Evolutionary conservation across 2,797 vertebrate genomes (phyloP), one percentile per base, ranked within the genome.

Genomic region (Dicrostonyx torquatus): DNA sequence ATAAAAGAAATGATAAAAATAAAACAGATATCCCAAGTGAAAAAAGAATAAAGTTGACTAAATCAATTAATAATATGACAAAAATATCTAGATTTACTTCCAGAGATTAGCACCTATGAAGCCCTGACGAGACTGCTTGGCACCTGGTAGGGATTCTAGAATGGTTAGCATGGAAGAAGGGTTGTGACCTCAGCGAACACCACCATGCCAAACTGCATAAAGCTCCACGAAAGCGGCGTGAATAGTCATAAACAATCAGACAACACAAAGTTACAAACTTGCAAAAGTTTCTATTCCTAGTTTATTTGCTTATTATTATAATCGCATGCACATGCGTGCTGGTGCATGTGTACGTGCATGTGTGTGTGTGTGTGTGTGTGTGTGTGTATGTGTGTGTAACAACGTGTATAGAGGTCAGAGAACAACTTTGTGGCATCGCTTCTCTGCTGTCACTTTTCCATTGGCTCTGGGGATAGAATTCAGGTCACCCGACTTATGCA

Each of bases 1-100:
- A 98, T 68, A 97, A 95, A 98, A 0, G 73, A 96, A 97, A 96
- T 20, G 9, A 84, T 89, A 84, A 95, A 50, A 95, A 94, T 97
- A 95, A 95, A 94, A 96, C 12, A 95, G 78, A 80, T 72, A 70
- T 85, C 37, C 11, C 45, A 78, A 55, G n/a, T 76, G 11, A 50
- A 87, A 82, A 78, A 90, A 60, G n/a, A 77, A 12, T 3, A 73
- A 73, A 91, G 18, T 34, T 91, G 40, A 15, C 31, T 55, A 83
- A 79, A 53, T 64, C 64, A 66, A 77, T 77, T 31, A 95, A 58
- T 60, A 43, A n/a, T 60, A 34, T 70, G 14, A 92, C 34, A 73
- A 24, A 86, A 45, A 62, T 62, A 22, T 29, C 12, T 94, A 86
- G 26, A 58, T 76, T 87, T 90, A 66, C n/a, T 64, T 87, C 11